Base-by-base conservation (phyloP, 2,797 vertebrate species). In the Poeciliopsis gracilis region DNA sequence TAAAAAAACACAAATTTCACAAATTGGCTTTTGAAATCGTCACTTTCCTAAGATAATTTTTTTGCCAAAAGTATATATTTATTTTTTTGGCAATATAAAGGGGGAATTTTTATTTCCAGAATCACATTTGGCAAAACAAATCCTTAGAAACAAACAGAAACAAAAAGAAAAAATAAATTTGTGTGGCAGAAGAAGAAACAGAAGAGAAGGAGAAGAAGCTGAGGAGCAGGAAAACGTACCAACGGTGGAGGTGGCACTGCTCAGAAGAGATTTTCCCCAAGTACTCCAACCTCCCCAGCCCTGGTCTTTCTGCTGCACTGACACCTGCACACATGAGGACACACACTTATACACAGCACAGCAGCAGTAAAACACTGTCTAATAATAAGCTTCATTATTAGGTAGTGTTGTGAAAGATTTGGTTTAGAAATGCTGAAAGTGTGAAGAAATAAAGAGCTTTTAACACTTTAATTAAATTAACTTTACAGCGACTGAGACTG, bases 251-350 rank as follows among this genome's bases (percentile, higher is more conserved):
- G 96, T 97, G 81, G 98, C 98, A 4, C 96, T 97, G n/a, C 95
- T 98, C 78, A 99, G 91, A 11, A 99, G 95, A 85, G 97, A 98
- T 88, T 97, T 99, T 57, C 98, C 97, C 98, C 98, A 99, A 45
- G 96, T 96, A 41, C 98, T 96, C 98, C 98, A 99, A 45, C 96
- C 95, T 87, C 93, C 94, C 98, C 98, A 99, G 33, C 91, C 86
- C 86, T 96, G 96, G 73, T 89, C 93, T 82, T 84, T 95, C 73
- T 94, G 86, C 47, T 93, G 74, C n/a, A 87, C 70, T 12, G 87
- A 84, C 71, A 43, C 78, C 86, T 90, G 73, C 51, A 72, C 1
- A 78, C 75, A 87, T 45, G 82, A 13, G 76, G 41, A 85, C 7
- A 57, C 30, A 61, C 25, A 63, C 9, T 16, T 18, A 83, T 51